Evolutionary conservation across 2,888 invertebrate species (phyloP), one percentile per base, ranked within the genome.

Genomic region (Spodoptera exigua): DNA sequence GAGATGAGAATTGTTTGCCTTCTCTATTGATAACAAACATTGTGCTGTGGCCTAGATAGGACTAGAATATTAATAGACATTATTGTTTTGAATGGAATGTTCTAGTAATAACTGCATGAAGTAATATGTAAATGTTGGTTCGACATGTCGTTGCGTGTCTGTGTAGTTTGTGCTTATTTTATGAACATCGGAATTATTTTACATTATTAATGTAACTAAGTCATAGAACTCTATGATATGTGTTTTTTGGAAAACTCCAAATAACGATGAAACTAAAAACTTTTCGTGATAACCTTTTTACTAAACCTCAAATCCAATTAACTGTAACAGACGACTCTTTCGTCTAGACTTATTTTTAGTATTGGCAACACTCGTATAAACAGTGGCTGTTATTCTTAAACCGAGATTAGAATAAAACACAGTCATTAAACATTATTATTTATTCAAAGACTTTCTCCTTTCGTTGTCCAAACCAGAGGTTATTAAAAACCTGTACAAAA

Each of bases 1-100:
- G 76, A 81, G 82, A 83, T 82, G 82, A 79, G 72, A 61, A 71
- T 40, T 78, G 76, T 81, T 80, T 83, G 74, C 70, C 36, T 46
- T 43, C 56, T 64, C 55, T 53, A 64, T 76, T 79, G 83, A 81
- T 82, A 84, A 73, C 73, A 66, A 70, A 73, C 72, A 63, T 44
- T 68, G 65, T 66, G 63, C 55, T 68, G 69, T 78, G 79, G 78
- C 82, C 81, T 81, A 82, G 63, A 79, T 83, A 70, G 40, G 45
- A 55, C 52, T 46, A 37, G 59, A 66, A 63, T 68, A 68, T 54
- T 78, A 70, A 78, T 61, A 53, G 37, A 45, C 48, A 14, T 44
- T 58, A 66, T 74, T 75, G 64, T 75, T 67, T 61, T 58, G 14
- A 48, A 21, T 57, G 62, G 70, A 69, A 65, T 56, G 36, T 59